Base-by-base conservation (phyloP, 35 echinoderm and acorn worm species). In the Amphiura filiformis region DNA sequence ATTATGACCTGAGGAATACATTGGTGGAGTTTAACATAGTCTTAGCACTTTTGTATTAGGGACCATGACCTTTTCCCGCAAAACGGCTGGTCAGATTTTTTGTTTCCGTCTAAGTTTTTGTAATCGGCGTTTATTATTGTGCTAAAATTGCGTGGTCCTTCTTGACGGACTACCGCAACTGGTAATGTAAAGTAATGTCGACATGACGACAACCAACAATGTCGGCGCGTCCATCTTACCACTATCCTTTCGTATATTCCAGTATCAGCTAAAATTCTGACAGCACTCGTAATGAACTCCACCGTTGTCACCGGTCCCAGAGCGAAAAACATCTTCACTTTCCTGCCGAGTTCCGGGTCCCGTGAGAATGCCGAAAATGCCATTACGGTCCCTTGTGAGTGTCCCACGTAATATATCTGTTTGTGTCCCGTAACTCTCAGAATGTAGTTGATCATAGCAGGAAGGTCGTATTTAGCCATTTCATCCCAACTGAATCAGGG, bases 401-500 rank as follows among this genome's bases (percentile, higher is more conserved):
- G 96, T 18, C 92, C 96, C 26, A 98, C 87, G 80, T 98, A 98
- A 76, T 57, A 88, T 22, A 98, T 40, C 35, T 86, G 44, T 32
- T 88, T 23, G 38, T 98, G 92, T 1, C 90, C 83, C 22, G 88
- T 92, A 1, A 39, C 41, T 2, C 89, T 78, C 0, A 98, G 86
- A 36, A 84, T 88, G 81, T 83, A 98, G 38, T 98, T 85, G 32
- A 98, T 35, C 79, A 92, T 79, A 31, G 92, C 96, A 65, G 96
- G 92, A 14, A 98, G 79, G 80, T 98, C 96, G 85, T 92, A 98
- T 56, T 81, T 89, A 0, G 92, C 96, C 92, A 98, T 98, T 32
- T 94, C 82, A 86, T 98, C 96, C 92, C 92, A 98, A 76, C 96
- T 98, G 80, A 30, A 36, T n/a, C n/a, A n/a, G n/a, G n/a, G n/a